These are phyloP conservation scores for Budorcas taxicolor DNA, from an alignment of 2,113 vertebrate genomes.

Conservation along the genomic window DNA sequence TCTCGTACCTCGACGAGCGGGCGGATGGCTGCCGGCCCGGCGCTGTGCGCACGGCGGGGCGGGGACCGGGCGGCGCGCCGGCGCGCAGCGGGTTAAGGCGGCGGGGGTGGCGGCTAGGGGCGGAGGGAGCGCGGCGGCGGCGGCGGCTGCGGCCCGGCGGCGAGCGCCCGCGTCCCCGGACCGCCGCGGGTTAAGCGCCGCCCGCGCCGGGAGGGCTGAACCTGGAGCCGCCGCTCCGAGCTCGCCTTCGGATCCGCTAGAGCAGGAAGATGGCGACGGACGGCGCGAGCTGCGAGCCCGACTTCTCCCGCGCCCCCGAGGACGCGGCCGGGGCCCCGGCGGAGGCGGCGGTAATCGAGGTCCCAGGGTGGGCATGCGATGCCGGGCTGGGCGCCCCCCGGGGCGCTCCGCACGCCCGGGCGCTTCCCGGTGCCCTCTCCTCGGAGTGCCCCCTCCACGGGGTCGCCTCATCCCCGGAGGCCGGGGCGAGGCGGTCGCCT, in stretches of 20 bases:
- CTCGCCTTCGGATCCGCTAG: slow-evolving; percentile 72
- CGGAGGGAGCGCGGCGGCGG: slow-evolving; percentile 12
- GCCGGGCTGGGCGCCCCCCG: background rate
- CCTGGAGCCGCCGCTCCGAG: slow-evolving; percentile 54
- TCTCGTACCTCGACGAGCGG: background rate
- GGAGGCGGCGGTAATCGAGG: slow-evolving; percentile 71
- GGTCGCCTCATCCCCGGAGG: background rate
- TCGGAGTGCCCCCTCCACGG: background rate
- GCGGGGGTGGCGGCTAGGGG: background rate
- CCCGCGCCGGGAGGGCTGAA: slow-evolving; percentile 52
- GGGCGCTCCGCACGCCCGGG: background rate
- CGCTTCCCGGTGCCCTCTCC: background rate
- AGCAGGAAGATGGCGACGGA: slow-evolving; percentile 83
- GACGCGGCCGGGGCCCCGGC: slow-evolving; percentile 61
- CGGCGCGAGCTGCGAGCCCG: slow-evolving; percentile 77
- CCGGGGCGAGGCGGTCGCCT: background rate
- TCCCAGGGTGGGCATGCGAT: background rate
- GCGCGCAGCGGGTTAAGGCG: background rate
- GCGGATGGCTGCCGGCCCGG: accelerated
- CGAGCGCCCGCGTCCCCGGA: slow-evolving; percentile 43
- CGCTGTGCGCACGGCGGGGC: background rate
- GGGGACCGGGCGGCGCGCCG: background rate
- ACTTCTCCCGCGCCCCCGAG: slow-evolving; percentile 64
- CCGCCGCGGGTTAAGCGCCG: slow-evolving; percentile 71
- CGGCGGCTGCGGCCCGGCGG: background rate